A percentile compares a stretch with the other conserved stretches of the same genome.
These are phyloP conservation scores for Pantelozetes paolii DNA, from an alignment of 2,888 invertebrate species.

Conservation along the genomic window DNA sequence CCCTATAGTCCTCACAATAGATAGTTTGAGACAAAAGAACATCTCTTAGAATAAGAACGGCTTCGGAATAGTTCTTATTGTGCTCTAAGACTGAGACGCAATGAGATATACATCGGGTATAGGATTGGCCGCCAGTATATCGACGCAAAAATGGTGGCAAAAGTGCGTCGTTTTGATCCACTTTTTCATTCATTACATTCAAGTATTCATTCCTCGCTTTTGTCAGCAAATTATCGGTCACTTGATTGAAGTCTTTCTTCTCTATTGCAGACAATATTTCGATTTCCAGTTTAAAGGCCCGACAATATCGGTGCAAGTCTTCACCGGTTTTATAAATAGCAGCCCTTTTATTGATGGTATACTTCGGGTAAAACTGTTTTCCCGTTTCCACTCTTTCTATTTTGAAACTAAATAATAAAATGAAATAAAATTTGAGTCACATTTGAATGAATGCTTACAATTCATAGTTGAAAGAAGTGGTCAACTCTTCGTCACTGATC, in stretches of 20 bases:
- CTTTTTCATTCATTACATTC: neutral
- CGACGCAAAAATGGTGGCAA: slow-evolving; percentile 59
- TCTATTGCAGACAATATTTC: slow-evolving; percentile 51
- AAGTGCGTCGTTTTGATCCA: slow-evolving; percentile 39
- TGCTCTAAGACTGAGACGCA: slow-evolving; percentile 57
- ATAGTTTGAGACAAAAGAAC: slow-evolving; percentile 57
- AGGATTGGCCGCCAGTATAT: slow-evolving; percentile 59
- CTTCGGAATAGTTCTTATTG: slow-evolving; percentile 55
- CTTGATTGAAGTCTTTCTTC: slow-evolving; percentile 50
- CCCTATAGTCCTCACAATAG: slow-evolving; percentile 53
- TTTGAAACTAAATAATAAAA: slow-evolving; percentile 49
- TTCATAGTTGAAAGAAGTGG: slow-evolving; percentile 37
- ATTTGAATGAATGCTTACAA: slow-evolving; percentile 19
- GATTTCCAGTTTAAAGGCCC: slow-evolving; percentile 50
- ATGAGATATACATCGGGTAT: slow-evolving; percentile 53
- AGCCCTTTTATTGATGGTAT: slow-evolving; percentile 51
- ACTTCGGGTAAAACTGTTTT: slow-evolving; percentile 54
- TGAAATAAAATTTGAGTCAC: slow-evolving; percentile 10
- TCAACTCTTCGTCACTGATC: slow-evolving; percentile 51
- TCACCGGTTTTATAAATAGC: slow-evolving; percentile 53
- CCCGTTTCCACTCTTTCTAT: slow-evolving; percentile 55
- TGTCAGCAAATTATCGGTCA: slow-evolving; percentile 50
- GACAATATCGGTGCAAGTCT: slow-evolving; percentile 52
- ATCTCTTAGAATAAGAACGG: slow-evolving; percentile 57
- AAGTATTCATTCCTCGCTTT: slow-evolving; percentile 25